Conservation (phyloP, 2,888 invertebrate species). For the Rugalucina vietnamica region DNA sequence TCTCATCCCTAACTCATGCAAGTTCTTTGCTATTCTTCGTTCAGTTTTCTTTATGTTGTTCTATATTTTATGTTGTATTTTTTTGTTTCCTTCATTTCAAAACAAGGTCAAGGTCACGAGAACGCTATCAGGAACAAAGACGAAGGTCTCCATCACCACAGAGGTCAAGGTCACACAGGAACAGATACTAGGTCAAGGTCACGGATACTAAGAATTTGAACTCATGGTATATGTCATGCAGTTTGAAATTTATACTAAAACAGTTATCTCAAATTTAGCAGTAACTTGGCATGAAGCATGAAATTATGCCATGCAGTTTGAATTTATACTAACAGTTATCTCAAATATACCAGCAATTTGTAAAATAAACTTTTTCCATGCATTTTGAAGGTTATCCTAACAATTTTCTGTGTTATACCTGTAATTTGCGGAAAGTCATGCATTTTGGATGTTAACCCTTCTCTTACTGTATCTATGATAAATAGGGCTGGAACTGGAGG, state of each 20-base stretch:
- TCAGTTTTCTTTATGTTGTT: neutral
- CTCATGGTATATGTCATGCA: neutral
- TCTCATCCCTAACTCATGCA: no score
- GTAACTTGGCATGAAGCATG: no score
- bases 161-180: constrained; percentile 45
- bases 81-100: constrained; percentile 33
- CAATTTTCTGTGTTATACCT: no score
- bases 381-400: no score
- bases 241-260: neutral
- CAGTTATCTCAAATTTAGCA: neutral
- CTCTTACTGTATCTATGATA: no score
- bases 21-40: constrained; percentile 11
- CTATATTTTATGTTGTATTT: constrained; percentile 29
- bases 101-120: constrained; percentile 67
- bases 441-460: no score
- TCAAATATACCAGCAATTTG: neutral
- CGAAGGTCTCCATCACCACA: constrained; percentile 43
- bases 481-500: no score
- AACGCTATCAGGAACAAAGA: constrained; percentile 24
- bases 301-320: neutral
- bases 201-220: neutral
- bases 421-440: no score
- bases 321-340: neutral
- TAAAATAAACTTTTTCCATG: neutral
- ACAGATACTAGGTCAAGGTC: constrained; percentile 48